Base-by-base conservation (phyloP, 37 sponge, comb jelly and placozoan species). In the Oopsacas minuta region DNA sequence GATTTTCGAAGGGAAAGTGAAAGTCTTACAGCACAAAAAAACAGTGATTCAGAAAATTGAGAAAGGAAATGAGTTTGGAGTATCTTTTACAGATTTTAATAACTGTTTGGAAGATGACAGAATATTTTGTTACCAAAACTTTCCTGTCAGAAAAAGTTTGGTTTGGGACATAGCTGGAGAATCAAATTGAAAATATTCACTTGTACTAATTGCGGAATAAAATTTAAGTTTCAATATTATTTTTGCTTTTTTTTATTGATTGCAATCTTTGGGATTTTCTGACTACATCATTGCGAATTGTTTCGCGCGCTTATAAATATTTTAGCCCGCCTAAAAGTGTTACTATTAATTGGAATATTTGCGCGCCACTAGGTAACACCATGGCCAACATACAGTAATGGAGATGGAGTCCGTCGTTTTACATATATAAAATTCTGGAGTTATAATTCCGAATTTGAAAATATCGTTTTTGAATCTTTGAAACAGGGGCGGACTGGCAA, bases 51-150 rank as follows among this genome's bases (percentile, higher is more conserved):
- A 10, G 22, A 61, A 3, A 61, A n/a, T 61, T 25, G 75, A 25
- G 7, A 61, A 61, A 61, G 75, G 75, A 61, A 61, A n/a, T 34
- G 75, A 61, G 22, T 61, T 61, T 61, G 75, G 75, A 34, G 28
- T 61, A 20, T 25, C 75, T 61, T 61, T 61, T 61, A 5, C 7
- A n/a, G 30, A 61, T 61, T 61, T 61, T 34, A 12, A 61, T 61
- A n/a, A 61, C 28, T 61, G 75, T n/a, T 61, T 10, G 7, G 75
- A 61, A 61, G 75, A 61, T 25, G 75, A 61, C 30, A 61, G 22
- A 12, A n/a, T 61, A 7, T 10, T 20, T 61, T 61, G 75, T n/a
- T 61, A 61, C 30, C 7, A 61, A 34, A 3, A 3, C 22, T 61
- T 61, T 61, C 75, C 75, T 61, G 75, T 61, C 5, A 61, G 28